Percentiles rank a stretch among this genome's conserved stretches.
Conservation (phyloP, 92 coral and sea anemone species). For the Bergia puertoricense region DNA sequence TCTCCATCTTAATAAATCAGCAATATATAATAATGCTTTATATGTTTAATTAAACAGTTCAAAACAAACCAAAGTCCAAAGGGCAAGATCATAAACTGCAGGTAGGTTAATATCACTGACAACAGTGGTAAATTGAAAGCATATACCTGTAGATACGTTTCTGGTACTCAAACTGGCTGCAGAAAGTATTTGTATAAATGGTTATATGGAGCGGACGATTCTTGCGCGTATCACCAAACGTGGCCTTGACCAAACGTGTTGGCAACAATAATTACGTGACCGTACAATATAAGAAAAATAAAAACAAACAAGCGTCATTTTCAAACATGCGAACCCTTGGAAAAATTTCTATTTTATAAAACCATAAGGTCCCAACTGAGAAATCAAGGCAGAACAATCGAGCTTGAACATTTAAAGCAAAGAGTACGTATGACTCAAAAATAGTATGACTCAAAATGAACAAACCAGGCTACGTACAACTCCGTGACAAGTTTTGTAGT, state of each 20-base stretch:
- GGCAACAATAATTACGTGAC: background rate
- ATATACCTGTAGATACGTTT: too few relatives aligned
- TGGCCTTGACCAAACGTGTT: background rate
- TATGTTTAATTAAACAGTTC: background rate
- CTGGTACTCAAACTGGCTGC: background rate
- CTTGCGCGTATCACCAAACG: background rate
- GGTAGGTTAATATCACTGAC: too few relatives aligned
- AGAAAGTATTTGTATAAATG: background rate
- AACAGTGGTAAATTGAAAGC: too few relatives aligned
- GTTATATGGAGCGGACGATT: background rate
- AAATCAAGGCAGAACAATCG: background rate
- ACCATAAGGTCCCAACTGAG: background rate
- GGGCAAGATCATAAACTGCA: background rate
- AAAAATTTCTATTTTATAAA: background rate
- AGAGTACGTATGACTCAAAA: background rate
- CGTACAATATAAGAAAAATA: background rate
- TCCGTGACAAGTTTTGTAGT: background rate
- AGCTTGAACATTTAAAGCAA: too few relatives aligned
- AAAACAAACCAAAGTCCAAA: conserved; percentile 2
- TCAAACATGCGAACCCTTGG: background rate
- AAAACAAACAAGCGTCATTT: background rate
- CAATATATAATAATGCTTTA: background rate
- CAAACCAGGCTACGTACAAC: background rate
- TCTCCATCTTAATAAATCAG: too few relatives aligned
- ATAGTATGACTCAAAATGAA: background rate